These are phyloP conservation scores for Strix uralensis DNA, from an alignment of 2,113 vertebrate species.

Conservation along the genomic window DNA sequence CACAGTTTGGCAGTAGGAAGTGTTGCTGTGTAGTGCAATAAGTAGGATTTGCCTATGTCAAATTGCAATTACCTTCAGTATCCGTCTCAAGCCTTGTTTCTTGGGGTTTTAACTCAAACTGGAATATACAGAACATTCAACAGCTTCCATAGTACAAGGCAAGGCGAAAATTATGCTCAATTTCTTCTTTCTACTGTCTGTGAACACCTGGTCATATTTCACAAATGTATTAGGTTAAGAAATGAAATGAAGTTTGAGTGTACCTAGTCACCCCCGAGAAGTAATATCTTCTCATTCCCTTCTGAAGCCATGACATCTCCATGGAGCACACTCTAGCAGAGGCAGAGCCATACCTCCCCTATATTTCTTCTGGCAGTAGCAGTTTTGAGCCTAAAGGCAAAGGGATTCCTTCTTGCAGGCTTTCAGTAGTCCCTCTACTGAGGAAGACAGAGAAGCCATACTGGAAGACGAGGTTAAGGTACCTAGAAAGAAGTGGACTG, in stretches of 20 bases:
- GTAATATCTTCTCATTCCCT: not conserved
- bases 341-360: not conserved
- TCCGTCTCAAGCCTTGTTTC: not conserved
- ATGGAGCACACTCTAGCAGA: not conserved
- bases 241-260: not conserved
- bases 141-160: not conserved
- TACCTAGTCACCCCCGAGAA: not conserved
- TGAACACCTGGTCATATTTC: not conserved
- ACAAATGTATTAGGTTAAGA: not conserved
- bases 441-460: not conserved
- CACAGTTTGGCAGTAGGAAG: not conserved
- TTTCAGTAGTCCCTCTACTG: not conserved
- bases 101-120: not conserved
- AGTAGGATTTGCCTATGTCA: not conserved
- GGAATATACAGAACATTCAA: not conserved
- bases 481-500: not conserved
- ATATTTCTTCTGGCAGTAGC: not conserved
- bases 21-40: not conserved
- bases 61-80: not conserved
- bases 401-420: not conserved
- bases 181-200: not conserved
- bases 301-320: not conserved
- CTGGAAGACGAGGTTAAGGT: not conserved
- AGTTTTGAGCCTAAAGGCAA: not conserved
- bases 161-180: not conserved